Conservation (phyloP, 2,888 invertebrate species). For the Anticlea derivata region DNA sequence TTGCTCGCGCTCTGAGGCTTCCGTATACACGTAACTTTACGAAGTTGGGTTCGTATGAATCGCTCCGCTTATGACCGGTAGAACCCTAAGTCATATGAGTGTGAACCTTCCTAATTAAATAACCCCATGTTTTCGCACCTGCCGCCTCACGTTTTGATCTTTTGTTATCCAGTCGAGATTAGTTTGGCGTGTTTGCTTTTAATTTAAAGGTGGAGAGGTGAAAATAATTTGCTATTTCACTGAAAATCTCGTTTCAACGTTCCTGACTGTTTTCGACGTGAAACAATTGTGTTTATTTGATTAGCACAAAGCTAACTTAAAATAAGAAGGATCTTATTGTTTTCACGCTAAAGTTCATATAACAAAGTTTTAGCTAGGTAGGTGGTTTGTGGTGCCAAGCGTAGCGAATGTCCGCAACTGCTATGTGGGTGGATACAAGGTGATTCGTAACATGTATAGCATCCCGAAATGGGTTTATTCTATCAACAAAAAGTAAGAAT, state of each 20-base stretch:
- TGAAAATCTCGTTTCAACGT: not conserved
- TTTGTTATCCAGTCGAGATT: conserved; percentile 35
- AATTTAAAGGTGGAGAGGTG: not conserved
- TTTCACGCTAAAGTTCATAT: no score
- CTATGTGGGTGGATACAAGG: no score
- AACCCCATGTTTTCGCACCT: conserved; percentile 37
- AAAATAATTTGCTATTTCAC: conserved; percentile 3
- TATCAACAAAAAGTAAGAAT: no score
- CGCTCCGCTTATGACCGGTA: conserved; percentile 6
- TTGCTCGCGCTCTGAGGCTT: no score
- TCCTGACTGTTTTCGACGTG: not conserved
- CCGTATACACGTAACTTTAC: no score
- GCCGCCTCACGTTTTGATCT: conserved; percentile 30
- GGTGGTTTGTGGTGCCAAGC: no score
- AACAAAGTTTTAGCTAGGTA: no score
- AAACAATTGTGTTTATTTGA: not conserved
- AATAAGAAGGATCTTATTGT: no score
- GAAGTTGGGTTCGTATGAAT: not conserved
- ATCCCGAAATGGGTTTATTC: no score
- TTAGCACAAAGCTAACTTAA: no score
- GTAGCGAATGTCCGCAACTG: no score
- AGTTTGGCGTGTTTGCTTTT: conserved; percentile 18
- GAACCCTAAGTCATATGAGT: conserved; percentile 11
- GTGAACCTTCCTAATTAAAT: conserved; percentile 35
- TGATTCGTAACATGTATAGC: no score